phyloP scores from a whole-genome alignment of 53 echinoderm and acorn worm genomes.

The Temnopleurus reevesii region DNA sequence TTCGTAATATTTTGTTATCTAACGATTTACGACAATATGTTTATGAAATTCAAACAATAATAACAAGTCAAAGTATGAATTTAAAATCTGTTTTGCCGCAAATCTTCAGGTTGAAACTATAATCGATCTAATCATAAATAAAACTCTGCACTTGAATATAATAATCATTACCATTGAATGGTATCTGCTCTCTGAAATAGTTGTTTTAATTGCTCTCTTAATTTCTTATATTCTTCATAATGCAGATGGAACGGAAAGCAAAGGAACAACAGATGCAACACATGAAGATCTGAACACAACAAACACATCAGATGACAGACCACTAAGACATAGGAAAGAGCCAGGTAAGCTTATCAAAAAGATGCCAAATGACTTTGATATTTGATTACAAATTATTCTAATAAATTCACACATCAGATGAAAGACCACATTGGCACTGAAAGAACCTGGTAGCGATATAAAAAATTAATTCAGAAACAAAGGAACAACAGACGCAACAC shows the following conservation, averaged over 20 bases:
- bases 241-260: constrained; percentile 40
- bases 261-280: constrained; percentile 46
- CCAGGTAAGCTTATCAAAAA: constrained; percentile 20
- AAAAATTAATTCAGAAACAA: background rate
- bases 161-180: too few species aligned
- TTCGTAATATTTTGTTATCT: too few species aligned
- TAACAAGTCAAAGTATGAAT: too few species aligned
- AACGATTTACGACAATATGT: too few species aligned
- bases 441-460: background rate
- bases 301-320: constrained; percentile 36
- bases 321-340: constrained; percentile 45
- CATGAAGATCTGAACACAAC: constrained; percentile 52
- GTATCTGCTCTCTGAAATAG: too few species aligned
- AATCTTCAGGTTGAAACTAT: too few species aligned
- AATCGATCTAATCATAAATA: too few species aligned
- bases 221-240: background rate
- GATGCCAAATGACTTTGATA: background rate
- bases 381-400: background rate
- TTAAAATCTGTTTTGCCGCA: too few species aligned
- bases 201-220: too few species aligned
- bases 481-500: background rate
- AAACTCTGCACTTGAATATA: too few species aligned
- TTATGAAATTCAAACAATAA: too few species aligned
- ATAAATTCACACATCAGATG: background rate
- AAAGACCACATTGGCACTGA: background rate